Conservation (phyloP, 2,888 invertebrate genomes). For the Nomada lathburiana region DNA sequence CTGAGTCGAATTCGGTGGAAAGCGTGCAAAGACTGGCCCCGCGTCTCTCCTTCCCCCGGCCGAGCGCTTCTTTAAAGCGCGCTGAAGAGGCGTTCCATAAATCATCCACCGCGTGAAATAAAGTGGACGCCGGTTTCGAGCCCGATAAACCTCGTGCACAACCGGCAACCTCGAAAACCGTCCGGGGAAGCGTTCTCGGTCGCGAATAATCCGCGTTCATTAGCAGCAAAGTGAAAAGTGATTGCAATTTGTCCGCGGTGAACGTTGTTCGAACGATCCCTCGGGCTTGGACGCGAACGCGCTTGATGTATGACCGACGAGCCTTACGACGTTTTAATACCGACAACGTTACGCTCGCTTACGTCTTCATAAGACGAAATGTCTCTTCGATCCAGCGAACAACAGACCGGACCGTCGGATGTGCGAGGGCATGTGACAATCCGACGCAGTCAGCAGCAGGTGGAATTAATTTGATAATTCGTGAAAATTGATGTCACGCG, state of each 20-base stretch:
- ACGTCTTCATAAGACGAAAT: constrained; percentile 68
- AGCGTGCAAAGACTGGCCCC: constrained; percentile 27
- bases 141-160: constrained; percentile 31
- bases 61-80: constrained; percentile 43
- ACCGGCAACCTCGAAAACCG: constrained; percentile 15
- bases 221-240: constrained; percentile 63
- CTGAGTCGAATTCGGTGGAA: constrained; percentile 49
- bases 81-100: constrained; percentile 43
- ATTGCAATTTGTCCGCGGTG: constrained; percentile 61
- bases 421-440: constrained; percentile 36
- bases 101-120: constrained; percentile 48
- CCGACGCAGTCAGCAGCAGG: constrained; percentile 3
- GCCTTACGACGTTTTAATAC: constrained; percentile 72
- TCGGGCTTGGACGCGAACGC: constrained; percentile 49
- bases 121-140: constrained; percentile 37
- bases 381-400: constrained; percentile 40
- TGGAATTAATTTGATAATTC: too few relatives aligned
- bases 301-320: constrained; percentile 62
- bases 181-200: neutral
- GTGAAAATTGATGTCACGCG: too few relatives aligned
- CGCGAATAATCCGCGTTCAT: constrained; percentile 57
- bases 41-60: neutral
- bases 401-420: constrained; percentile 28
- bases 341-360: constrained; percentile 64
- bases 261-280: constrained; percentile 60